Conservation (phyloP, 2,113 vertebrate species). For the Acanthisitta chloris region DNA sequence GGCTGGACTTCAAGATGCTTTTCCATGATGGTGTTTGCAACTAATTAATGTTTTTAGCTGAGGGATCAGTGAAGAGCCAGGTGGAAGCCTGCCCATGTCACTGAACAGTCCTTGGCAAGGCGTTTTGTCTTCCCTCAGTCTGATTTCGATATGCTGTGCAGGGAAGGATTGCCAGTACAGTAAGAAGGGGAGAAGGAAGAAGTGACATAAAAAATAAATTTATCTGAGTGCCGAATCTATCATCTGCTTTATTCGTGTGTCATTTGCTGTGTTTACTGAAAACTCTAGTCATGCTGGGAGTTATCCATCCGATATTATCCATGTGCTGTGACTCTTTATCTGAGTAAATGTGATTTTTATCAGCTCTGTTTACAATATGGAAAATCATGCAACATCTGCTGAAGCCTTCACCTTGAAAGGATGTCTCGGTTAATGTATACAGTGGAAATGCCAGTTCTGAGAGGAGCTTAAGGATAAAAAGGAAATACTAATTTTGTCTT, state of each 20-base stretch:
- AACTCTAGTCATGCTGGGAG: background rate
- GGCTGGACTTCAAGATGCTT: background rate
- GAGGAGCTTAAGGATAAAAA: background rate
- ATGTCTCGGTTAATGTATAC: background rate
- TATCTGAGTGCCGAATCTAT: background rate
- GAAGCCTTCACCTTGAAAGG: background rate
- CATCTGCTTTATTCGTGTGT: constrained; percentile 27
- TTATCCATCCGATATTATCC: background rate
- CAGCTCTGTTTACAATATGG: background rate
- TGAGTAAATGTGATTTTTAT: background rate
- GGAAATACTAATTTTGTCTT: fast-evolving
- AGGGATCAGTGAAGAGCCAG: background rate
- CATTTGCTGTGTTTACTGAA: constrained; percentile 14
- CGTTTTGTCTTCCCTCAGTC: background rate
- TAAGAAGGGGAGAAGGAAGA: background rate
- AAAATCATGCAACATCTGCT: background rate
- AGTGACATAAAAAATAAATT: background rate
- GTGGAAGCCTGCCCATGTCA: constrained; percentile 16
- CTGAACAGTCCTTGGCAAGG: background rate
- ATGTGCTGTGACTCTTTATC: background rate
- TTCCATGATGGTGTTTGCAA: background rate
- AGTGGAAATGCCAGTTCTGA: background rate
- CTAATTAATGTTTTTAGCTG: background rate
- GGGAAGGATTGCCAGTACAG: background rate
- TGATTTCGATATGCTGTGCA: background rate